Percentiles rank a stretch among this genome's conserved stretches.
Conservation (phyloP, 2,113 vertebrate species). For the Butastur rufipennis region DNA sequence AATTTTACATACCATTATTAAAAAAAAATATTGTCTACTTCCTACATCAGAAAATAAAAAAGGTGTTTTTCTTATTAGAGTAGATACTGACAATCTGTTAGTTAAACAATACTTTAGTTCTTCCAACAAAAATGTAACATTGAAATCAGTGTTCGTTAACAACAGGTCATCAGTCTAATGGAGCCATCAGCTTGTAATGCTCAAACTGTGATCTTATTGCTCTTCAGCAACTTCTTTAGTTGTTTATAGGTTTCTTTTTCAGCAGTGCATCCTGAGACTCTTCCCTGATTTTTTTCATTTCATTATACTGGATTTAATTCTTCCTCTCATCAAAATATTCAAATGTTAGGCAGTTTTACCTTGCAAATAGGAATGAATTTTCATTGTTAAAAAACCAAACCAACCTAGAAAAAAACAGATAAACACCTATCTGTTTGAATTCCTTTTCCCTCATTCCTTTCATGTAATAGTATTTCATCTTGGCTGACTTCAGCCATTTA, state of each 20-base stretch:
- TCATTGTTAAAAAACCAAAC: neutral
- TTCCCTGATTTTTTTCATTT: neutral
- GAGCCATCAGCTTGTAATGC: neutral
- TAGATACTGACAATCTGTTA: neutral
- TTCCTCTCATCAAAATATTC: neutral
- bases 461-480: neutral
- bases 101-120: neutral
- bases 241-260: neutral
- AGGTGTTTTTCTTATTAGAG: neutral
- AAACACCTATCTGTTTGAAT: neutral
- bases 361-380: neutral
- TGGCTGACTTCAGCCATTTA: neutral
- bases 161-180: neutral
- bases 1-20: neutral
- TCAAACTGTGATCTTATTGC: accelerated
- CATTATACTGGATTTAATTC: neutral
- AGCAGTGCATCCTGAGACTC: neutral
- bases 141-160: accelerated
- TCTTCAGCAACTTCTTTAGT: neutral
- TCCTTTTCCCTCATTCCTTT: neutral
- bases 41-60: neutral
- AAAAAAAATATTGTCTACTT: neutral
- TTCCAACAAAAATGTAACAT: neutral
- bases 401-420: neutral
- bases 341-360: neutral